Conservation (phyloP, 2,113 vertebrate species). For the Illadopsis cleaveri region DNA sequence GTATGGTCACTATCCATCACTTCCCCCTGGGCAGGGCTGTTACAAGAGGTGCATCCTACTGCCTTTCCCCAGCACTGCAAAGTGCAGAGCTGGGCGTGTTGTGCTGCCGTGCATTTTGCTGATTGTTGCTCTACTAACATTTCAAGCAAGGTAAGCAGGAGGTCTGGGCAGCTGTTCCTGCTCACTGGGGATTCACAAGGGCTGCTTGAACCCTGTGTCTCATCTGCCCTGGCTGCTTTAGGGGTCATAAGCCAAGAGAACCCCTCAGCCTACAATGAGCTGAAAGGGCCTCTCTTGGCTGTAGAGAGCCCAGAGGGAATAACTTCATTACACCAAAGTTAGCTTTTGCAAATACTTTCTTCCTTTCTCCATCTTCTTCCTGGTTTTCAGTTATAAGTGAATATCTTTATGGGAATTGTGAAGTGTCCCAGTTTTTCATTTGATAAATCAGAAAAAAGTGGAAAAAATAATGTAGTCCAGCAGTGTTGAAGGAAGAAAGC, state of each 20-base stretch:
- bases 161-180: background rate
- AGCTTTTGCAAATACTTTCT: background rate
- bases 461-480: background rate
- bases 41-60: background rate
- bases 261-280: background rate
- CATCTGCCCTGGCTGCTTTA: background rate
- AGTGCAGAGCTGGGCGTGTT: background rate
- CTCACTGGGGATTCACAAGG: background rate
- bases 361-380: background rate
- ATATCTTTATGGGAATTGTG: background rate
- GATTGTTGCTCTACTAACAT: background rate
- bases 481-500: background rate
- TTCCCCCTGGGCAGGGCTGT: background rate
- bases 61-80: background rate
- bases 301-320: background rate
- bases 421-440: background rate
- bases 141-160: background rate
- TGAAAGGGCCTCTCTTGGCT: background rate
- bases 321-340: background rate
- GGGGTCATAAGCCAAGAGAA: background rate
- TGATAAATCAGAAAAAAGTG: background rate
- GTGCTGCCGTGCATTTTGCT: background rate
- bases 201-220: background rate
- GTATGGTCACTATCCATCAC: background rate
- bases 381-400: background rate